Evolutionary conservation across 2,888 invertebrate genomes (phyloP), one percentile per base, ranked within the genome.

Genomic region (Cheilosia soror): DNA sequence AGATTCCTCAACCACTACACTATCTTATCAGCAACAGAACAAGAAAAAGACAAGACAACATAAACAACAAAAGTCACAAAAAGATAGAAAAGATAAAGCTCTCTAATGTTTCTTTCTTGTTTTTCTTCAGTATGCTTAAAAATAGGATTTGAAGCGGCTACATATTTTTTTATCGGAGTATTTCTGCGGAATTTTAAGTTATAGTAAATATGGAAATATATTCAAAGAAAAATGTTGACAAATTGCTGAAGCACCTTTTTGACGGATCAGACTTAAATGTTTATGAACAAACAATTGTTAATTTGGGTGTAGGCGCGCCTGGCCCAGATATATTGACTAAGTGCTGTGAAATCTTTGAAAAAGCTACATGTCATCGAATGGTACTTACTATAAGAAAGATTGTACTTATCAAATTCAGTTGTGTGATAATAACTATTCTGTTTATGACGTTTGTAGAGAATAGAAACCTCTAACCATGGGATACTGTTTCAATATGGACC

Each of bases 401-500:
- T 11, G n/a, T 25, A 20, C 11, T 53, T 80, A 11, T 51, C 27
- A 51, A 5, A 27, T 11, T 51, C 11, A 27, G 11, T 40, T 47
- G n/a, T 13, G 9, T 47, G 44, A 69, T 62, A 73, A 57, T 9
- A 11, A 5, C 0, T 60, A 33, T 13, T 65, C 31, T 53, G 51
- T 9, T 49, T 58, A 5, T 57, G 20, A 37, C 37, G 37, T 11
- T 27, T 80, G 6, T 40, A 91, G 91, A 87, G 89, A 87, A 73
- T 87, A 31, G 91, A 91, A 73, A 88, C 88, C 37, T 66, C 71
- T 33, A 90, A 90, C 57, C 78, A 88, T 9, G 91, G 91, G 11
- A 81, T 90, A 71, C 89, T 94, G 1, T 94, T 93, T 88, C 94
- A 94, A 90, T 94, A 94, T 88, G 94, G 94, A 6, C 92, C 93